Evolutionary conservation across 2,888 invertebrate species (phyloP), one percentile per base, ranked within the genome.

Genomic region (Celastrina argiolus): DNA sequence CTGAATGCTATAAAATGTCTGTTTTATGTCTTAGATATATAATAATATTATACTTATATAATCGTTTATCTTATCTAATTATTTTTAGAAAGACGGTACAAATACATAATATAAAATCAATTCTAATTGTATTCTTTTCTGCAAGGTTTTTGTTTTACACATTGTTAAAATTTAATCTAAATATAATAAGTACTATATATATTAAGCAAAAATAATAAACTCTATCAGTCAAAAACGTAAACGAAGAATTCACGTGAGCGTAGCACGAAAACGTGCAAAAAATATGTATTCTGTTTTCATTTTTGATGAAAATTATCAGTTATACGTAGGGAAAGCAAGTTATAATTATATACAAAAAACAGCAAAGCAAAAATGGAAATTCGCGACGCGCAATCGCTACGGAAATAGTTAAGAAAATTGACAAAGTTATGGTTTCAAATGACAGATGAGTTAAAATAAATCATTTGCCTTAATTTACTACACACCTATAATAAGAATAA

Each of bases 301-400:
- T 51, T 12, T 22, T 26, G 22, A 51, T 51, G 10, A 51, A 51
- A 22, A 8, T 18, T 18, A 4, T 22, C 8, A 18, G 18, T 18
- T 16, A 8, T 51, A 51, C 22, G 22, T 12, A 22, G 10, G 2
- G 4, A 14, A 26, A 51, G 14, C 51, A 16, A 41, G 41, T 41
- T 58, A 58, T 28, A 28, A 41, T 41, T 41, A 41, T 4, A 61
- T 39, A 36, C 61, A 61, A 39, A 36, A 36, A 36, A 18, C 16
- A 59, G 34, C 39, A 22, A 22, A 22, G n/a, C n/a, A 8, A 18
- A 6, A 6, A 56, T 14, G 39, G 18, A 63, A 74, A 73, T 72
- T 83, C 83, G 86, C 86, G 76, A 76, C 67, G 82, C 84, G 72
- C 79, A 80, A 81, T 83, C 84, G 82, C 84, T 22, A 66, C n/a